phyloP scores from a whole-genome alignment of 2,797 vertebrate genomes.

The Muraenolepis orangiensis region DNA sequence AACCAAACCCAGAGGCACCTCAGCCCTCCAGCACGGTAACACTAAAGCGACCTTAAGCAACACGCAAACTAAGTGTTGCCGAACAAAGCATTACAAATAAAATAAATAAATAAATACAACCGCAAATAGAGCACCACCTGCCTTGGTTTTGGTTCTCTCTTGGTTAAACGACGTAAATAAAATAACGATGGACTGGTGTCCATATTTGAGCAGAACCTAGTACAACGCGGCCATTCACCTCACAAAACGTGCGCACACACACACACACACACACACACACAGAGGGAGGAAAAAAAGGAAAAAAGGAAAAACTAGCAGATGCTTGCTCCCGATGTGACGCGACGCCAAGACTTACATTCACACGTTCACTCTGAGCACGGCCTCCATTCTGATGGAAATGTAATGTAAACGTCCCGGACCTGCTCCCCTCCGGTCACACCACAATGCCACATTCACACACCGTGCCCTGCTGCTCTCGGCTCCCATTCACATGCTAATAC shows the following conservation, averaged over 20 bases:
- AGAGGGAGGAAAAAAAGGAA: no score
- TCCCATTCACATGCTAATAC: constrained; percentile 57
- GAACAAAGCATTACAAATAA: not conserved
- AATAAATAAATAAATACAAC: not conserved
- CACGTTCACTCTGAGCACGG: constrained; percentile 19
- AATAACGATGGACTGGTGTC: not conserved
- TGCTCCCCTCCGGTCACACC: constrained; percentile 38
- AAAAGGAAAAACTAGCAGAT: constrained; percentile 17
- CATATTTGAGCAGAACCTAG: not conserved
- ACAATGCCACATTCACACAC: constrained; percentile 33
- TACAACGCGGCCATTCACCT: not conserved
- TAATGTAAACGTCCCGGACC: constrained; percentile 53
- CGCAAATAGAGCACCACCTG: not conserved
- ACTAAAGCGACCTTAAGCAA: no score
- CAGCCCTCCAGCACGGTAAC: no score
- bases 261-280: no score
- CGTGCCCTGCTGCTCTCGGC: constrained; percentile 14
- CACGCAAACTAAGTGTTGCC: no score
- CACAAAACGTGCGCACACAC: no score
- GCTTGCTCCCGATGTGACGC: not conserved
- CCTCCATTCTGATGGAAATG: constrained; percentile 54
- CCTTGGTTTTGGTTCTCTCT: not conserved
- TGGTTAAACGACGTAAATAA: not conserved
- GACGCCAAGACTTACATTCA: not conserved
- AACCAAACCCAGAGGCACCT: not conserved